A percentile compares a stretch with the other conserved stretches of the same genome.
Evolutionary conservation across 2,113 vertebrate species (phyloP).

Genomic region (Zosterops lateralis): DNA sequence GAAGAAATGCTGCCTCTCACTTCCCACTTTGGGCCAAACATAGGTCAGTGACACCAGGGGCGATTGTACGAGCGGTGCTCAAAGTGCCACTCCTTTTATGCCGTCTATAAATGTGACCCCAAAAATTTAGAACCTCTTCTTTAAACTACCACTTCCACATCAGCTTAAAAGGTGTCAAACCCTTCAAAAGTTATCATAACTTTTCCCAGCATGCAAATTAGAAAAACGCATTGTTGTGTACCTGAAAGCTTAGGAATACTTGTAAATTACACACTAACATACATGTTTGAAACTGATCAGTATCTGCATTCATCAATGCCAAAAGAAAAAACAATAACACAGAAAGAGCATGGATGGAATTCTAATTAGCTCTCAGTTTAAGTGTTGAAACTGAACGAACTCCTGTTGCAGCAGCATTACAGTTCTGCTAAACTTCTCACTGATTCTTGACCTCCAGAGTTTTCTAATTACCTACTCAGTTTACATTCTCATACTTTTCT

Average conservation of each 20-base stretch:
- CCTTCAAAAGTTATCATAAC: not conserved
- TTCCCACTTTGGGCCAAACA: not conserved
- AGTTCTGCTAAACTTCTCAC: not conserved
- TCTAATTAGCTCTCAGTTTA: not conserved
- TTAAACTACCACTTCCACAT: not conserved
- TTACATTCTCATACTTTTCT: not conserved
- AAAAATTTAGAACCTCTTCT: not conserved
- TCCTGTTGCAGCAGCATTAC: not conserved
- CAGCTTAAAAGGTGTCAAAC: not conserved
- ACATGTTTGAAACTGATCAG: not conserved
- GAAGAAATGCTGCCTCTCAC: not conserved
- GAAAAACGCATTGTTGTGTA: not conserved
- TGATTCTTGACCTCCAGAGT: not conserved
- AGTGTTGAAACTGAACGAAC: not conserved
- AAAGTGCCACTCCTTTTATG: not conserved
- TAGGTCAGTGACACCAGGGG: not conserved
- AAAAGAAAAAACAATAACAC: not conserved
- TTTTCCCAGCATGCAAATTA: not conserved
- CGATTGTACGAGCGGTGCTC: rapidly evolving
- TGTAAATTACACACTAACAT: not conserved
- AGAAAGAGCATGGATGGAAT: not conserved
- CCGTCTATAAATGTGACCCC: not conserved
- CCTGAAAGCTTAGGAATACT: not conserved
- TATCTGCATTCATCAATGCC: slow-evolving; percentile 7
- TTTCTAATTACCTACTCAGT: not conserved